Evolutionary conservation across 1,140 invertebrate genomes (phyloP).

Genomic region (Neodiprion fabricii): DNA sequence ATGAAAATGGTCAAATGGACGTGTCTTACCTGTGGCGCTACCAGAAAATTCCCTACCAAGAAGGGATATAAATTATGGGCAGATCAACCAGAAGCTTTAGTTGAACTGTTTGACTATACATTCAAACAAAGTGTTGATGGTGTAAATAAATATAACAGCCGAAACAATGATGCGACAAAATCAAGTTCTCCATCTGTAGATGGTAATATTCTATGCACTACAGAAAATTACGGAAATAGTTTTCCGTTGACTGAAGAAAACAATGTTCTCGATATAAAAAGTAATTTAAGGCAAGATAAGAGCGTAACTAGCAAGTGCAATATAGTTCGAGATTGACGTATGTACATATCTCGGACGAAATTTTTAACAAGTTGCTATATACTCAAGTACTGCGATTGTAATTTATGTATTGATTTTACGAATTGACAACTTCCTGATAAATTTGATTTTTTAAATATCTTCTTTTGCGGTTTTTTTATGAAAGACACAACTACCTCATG

Average conservation of each 20-base stretch:
- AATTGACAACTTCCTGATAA: too few relatives aligned
- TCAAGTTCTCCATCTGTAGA: neutral
- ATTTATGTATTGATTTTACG: too few relatives aligned
- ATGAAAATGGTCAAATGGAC: slow-evolving; percentile 48
- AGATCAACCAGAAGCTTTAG: slow-evolving; percentile 43
- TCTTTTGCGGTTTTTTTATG: too few relatives aligned
- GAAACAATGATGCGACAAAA: neutral
- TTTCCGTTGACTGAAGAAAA: neutral
- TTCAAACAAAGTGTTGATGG: slow-evolving; percentile 22
- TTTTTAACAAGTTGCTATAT: too few relatives aligned
- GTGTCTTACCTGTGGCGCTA: slow-evolving; percentile 44
- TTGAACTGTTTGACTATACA: slow-evolving; percentile 46
- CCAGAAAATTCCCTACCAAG: slow-evolving; percentile 46
- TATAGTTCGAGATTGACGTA: too few relatives aligned
- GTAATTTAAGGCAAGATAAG: neutral
- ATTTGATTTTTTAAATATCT: too few relatives aligned
- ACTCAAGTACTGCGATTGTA: too few relatives aligned
- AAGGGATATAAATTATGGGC: slow-evolving; percentile 50
- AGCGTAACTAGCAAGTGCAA: neutral
- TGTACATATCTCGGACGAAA: too few relatives aligned
- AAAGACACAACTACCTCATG: too few relatives aligned
- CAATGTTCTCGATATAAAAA: neutral
- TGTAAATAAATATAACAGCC: too few relatives aligned
- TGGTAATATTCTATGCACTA: neutral
- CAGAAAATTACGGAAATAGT: neutral